These are phyloP conservation scores for Capromys pilorides DNA, from an alignment of 2,797 vertebrate species.

Conservation along the genomic window DNA sequence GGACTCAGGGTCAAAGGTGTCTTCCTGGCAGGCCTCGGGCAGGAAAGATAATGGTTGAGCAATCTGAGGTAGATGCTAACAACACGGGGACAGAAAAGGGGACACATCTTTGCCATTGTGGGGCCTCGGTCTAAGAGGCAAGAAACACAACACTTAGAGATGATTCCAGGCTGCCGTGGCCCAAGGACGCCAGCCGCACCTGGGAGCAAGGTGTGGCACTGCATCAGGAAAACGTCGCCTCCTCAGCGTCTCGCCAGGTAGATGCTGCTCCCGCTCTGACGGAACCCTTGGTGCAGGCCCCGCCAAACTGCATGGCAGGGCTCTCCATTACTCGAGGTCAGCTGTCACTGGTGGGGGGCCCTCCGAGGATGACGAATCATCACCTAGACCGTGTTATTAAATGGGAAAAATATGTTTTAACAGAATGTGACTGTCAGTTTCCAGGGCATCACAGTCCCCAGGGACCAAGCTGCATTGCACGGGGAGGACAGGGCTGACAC, in stretches of 20 bases:
- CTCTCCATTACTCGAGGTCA: slow-evolving; percentile 73
- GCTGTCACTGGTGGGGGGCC: slow-evolving; percentile 75
- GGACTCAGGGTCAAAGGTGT: background rate
- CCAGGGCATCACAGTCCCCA: slow-evolving; percentile 66
- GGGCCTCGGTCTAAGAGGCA: background rate
- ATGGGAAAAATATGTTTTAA: slow-evolving; percentile 75
- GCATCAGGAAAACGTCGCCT: slow-evolving; percentile 30
- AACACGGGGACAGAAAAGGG: background rate
- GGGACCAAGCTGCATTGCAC: slow-evolving; percentile 33
- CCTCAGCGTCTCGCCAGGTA: slow-evolving; percentile 56
- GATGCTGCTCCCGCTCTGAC: slow-evolving; percentile 66
- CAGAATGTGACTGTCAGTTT: slow-evolving; percentile 77
- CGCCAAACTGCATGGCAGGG: slow-evolving; percentile 60
- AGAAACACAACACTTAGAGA: background rate
- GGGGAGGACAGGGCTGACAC: slow-evolving; percentile 60
- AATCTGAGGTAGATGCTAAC: background rate
- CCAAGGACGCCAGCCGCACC: background rate
- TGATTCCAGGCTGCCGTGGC: background rate
- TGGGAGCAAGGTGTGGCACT: slow-evolving; percentile 19
- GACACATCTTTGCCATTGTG: background rate
- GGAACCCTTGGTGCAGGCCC: slow-evolving; percentile 58
- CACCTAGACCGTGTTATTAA: slow-evolving; percentile 76
- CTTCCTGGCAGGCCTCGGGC: background rate
- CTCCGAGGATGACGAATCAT: slow-evolving; percentile 78
- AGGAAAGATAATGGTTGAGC: background rate